phyloP scores from a whole-genome alignment of 2,888 invertebrate species.

The Chloroclystis v-ata region DNA sequence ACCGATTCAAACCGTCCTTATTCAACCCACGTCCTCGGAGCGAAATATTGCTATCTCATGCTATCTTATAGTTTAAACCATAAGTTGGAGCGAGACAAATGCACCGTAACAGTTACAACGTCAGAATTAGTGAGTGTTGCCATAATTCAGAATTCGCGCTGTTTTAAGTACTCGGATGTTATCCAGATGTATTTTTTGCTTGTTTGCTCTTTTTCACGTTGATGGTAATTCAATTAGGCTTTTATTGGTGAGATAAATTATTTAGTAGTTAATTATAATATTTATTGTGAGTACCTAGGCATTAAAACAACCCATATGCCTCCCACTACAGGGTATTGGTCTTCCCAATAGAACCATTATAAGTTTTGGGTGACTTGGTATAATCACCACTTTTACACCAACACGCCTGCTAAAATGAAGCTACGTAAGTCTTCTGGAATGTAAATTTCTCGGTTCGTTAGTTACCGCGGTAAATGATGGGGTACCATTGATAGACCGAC shows the following conservation, averaged over 20 bases:
- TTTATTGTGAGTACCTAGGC: too few relatives aligned
- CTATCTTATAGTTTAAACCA: constrained; percentile 16
- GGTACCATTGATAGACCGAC: too few relatives aligned
- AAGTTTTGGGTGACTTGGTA: too few relatives aligned
- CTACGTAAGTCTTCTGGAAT: too few relatives aligned
- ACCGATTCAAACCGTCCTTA: constrained; percentile 45
- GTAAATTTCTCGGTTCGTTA: too few relatives aligned
- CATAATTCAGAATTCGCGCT: constrained; percentile 22
- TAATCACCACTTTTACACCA: too few relatives aligned
- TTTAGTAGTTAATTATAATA: too few relatives aligned
- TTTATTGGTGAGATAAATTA: not conserved
- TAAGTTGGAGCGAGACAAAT: constrained; percentile 37
- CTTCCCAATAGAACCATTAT: too few relatives aligned
- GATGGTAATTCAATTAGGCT: not conserved
- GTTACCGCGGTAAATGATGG: too few relatives aligned
- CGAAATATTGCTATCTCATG: constrained; percentile 33
- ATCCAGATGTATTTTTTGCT: constrained; percentile 10
- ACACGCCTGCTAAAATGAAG: too few relatives aligned
- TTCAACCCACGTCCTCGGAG: constrained; percentile 45
- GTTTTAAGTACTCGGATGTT: constrained; percentile 18
- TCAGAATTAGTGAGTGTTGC: constrained; percentile 18
- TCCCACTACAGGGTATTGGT: too few relatives aligned
- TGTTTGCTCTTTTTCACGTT: constrained; percentile 3
- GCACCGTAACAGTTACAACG: constrained; percentile 13
- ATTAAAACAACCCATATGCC: too few relatives aligned